Base-by-base conservation (phyloP, 2,113 vertebrate species). In the Otus sunia region DNA sequence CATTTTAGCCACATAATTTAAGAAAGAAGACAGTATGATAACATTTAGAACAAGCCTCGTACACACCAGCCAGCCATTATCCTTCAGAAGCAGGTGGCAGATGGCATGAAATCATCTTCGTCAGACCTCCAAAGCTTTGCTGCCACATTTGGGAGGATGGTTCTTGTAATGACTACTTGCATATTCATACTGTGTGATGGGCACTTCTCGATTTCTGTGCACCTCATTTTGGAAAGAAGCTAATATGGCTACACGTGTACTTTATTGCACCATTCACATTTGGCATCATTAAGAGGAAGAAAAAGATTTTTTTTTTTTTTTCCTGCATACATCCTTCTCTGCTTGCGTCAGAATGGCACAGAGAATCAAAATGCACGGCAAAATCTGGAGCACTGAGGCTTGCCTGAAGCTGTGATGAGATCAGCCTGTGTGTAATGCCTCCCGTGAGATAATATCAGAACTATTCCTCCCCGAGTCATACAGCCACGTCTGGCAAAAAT, bases 21-120 rank as follows among this genome's bases (percentile, higher is more conserved):
- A 97, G 95, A 96, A 96, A 97, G 85, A 81, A 97, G 94, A 96
- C 96, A 93, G 96, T 92, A 77, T 92, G 96, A 94, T 94, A 94
- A 93, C 86, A 97, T 95, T 98, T 97, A 90, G 90, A 97, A 97
- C 92, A 96, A 97, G 95, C 88, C 93, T 95, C 52, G 30, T 85
- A 92, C 67, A 94, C 81, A 96, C 95, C 95, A 97, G 90, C 95
- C 92, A 96, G 96, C 94, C 96, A 97, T 98, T 98, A 98, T 98
- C 94, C 97, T 97, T 96, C 97, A 95, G 91, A 97, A 96, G 90
- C 96, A 97, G 97, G 96, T 98, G 97, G 97, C 97, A 98, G 97
- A 98, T 98, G 97, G 97, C 95, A 96, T 92, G 91, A 97, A 98
- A 97, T 93, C 94, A 98, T 97, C 96, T 97, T 98, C 88, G 3